Conservation (phyloP, 2,113 vertebrate species). For the Lipophrys pholis region DNA sequence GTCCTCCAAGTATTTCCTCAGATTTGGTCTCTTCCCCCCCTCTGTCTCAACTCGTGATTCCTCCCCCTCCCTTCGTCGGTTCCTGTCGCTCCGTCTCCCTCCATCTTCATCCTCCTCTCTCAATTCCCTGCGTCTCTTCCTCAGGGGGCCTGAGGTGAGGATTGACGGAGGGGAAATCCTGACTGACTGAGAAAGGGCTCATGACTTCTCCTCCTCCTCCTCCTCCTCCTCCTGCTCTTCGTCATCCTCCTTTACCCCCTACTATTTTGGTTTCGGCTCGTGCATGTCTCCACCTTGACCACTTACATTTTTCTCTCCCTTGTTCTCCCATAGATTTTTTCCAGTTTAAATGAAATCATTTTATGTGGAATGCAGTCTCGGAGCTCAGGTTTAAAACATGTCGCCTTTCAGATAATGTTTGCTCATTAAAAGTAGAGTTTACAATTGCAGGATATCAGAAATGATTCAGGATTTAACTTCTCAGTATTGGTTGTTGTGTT, state of each 20-base stretch:
- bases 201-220: slow-evolving; percentile 18
- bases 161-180: slow-evolving; percentile 56
- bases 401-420: too few relatives aligned
- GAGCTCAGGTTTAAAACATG: too few relatives aligned
- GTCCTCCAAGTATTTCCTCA: not conserved
- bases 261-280: not conserved
- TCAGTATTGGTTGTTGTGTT: too few relatives aligned
- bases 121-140: slow-evolving; percentile 36
- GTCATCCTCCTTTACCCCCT: not conserved
- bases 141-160: slow-evolving; percentile 41
- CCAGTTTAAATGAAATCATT: not conserved
- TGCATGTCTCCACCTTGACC: not conserved
- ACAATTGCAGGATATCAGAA: too few relatives aligned
- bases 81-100: slow-evolving; percentile 6
- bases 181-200: slow-evolving; percentile 44
- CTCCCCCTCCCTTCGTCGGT: slow-evolving; percentile 4
- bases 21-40: not conserved
- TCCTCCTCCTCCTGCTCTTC: not conserved
- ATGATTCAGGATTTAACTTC: too few relatives aligned
- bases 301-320: not conserved
- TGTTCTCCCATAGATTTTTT: not conserved
- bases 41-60: not conserved
- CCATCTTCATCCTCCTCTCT: slow-evolving; percentile 26
- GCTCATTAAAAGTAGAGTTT: too few relatives aligned
- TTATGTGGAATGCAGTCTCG: not conserved